Conservation (phyloP, 2,113 vertebrate genomes). For the Jacana jacana region DNA sequence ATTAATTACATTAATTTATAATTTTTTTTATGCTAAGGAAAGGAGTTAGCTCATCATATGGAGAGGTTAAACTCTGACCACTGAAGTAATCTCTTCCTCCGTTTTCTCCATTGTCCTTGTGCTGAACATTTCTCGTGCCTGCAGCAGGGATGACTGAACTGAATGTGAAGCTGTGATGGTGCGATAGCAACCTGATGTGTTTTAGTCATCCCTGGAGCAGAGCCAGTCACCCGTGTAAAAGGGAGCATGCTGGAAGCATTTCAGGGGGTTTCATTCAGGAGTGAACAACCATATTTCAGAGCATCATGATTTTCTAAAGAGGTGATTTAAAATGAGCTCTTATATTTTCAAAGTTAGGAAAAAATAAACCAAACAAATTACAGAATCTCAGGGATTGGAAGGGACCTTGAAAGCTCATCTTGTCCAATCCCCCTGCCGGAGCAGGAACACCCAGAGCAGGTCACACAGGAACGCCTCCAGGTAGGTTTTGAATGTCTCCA, state of each 20-base stretch:
- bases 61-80: neutral
- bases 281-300: neutral
- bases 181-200: neutral
- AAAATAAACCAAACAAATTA: neutral
- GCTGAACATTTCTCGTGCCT: neutral
- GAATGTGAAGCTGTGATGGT: neutral
- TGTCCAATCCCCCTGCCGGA: no score
- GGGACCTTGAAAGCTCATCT: no score
- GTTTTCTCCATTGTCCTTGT: neutral
- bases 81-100: neutral
- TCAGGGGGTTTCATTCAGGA: neutral
- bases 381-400: no score
- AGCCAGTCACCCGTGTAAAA: neutral
- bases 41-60: neutral
- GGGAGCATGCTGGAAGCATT: neutral
- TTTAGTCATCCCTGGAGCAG: neutral
- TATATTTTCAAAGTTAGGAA: neutral
- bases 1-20: neutral
- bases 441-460: no score
- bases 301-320: neutral
- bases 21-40: neutral
- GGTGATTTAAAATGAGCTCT: neutral
- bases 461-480: no score
- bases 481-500: no score
- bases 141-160: neutral